Evolutionary conservation across 2,113 vertebrate genomes (phyloP), one percentile per base, ranked within the genome.

Genomic region (Cricetomys ansorgei): DNA sequence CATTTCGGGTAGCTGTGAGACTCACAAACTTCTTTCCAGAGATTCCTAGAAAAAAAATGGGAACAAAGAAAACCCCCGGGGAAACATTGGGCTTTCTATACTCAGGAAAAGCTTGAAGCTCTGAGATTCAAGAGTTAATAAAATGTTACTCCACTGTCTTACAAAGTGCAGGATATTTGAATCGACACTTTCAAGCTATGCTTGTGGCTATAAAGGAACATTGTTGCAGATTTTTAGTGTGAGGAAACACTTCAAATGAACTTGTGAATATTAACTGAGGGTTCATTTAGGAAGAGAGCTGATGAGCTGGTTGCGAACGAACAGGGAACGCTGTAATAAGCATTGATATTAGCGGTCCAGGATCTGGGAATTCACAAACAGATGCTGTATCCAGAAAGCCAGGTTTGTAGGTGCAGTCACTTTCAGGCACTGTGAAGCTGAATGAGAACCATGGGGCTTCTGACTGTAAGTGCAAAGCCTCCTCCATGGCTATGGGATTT

Each of bases 111-210:
- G 37, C 45, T 91, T 48, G 92, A 40, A 37, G 43, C 34, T 55
- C 48, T 40, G 25, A 91, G 27, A 92, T 80, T 88, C 84, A 88
- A 40, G 55, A 91, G 67, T 70, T 62, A 88, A 87, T 31, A 64
- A 89, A 77, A 50, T 16, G 8, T 15, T 70, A 62, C 34, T 7
- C 67, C 15, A 43, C 80, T n/a, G 27, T 11, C 59, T n/a, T 77
- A 2, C 77, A 43, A 95, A 76, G 21, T 25, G 1, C 59, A 17
- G 4, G 69, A 31, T 69, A 75, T 85, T 80, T 88, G 48, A 79
- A n/a, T 65, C 48, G 25, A 53, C 48, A 72, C 53, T 89, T 27
- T 31, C 45, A 73, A 96, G 37, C 17, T 65, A 2, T 88, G 53
- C 86, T 77, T 81, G 0, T 77, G 29, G 5, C 65, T 79, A 90